Conservation (phyloP, 2,888 invertebrate genomes). For the Reticulitermes lucifugus region DNA sequence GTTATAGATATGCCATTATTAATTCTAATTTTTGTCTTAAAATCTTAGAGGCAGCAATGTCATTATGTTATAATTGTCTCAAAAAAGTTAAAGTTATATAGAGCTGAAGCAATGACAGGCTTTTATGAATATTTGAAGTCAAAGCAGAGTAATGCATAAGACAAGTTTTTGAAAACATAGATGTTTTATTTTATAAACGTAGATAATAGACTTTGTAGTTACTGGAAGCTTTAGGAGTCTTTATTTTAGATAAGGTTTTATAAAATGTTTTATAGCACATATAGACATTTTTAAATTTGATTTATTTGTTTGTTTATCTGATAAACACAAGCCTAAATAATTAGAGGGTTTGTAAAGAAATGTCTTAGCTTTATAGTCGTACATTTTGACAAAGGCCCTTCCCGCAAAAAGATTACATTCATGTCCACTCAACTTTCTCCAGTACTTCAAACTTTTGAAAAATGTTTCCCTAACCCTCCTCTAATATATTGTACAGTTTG, state of each 20-base stretch:
- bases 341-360: background rate
- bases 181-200: background rate
- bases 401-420: background rate
- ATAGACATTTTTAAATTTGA: background rate
- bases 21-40: background rate
- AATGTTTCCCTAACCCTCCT: no score
- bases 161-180: conserved; percentile 23
- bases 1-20: background rate
- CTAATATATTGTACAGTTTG: no score
- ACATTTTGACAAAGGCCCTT: background rate
- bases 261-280: background rate
- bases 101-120: background rate
- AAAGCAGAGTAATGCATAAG: conserved; percentile 24
- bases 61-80: background rate
- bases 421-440: background rate
- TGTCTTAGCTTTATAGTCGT: background rate
- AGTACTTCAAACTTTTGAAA: background rate
- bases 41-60: background rate
- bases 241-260: conserved; percentile 7
- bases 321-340: conserved; percentile 10
- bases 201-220: background rate
- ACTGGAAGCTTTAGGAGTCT: background rate
- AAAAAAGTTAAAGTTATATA: background rate
- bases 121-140: conserved; percentile 9
- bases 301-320: background rate